phyloP scores from a whole-genome alignment of 1,140 invertebrate species.

The Rhyacophila brunnea region DNA sequence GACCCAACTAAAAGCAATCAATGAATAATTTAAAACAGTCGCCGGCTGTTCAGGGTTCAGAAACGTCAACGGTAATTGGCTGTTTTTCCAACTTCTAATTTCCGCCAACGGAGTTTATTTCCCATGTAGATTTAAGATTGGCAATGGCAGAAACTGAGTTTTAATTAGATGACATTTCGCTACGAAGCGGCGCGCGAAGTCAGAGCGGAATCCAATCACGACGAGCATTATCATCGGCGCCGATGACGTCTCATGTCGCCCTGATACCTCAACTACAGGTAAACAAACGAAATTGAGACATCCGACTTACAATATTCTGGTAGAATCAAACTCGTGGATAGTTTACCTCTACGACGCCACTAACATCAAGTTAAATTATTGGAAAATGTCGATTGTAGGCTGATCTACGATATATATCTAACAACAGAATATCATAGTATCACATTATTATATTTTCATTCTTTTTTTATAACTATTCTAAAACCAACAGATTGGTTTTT shows the following conservation, averaged over 20 bases:
- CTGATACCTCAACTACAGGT: slow-evolving; percentile 7
- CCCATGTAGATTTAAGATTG: slow-evolving; percentile 21
- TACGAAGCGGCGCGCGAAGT: slow-evolving; percentile 9
- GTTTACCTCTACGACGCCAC: too few relatives aligned
- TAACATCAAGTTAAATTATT: too few relatives aligned
- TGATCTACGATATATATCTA: too few relatives aligned
- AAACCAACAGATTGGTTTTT: too few relatives aligned
- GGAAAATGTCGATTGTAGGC: too few relatives aligned
- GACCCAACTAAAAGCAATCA: slow-evolving; percentile 13
- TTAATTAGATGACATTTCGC: slow-evolving; percentile 30
- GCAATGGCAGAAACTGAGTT: slow-evolving; percentile 9
- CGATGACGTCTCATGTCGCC: slow-evolving; percentile 23
- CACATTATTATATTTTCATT: too few relatives aligned
- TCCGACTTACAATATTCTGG: background rate
- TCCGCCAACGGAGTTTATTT: slow-evolving; percentile 18
- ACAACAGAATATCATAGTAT: too few relatives aligned
- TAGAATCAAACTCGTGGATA: too few relatives aligned
- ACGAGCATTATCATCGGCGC: slow-evolving; percentile 20
- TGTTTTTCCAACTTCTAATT: slow-evolving; percentile 25
- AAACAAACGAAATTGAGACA: slow-evolving; percentile 15
- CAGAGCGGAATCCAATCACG: slow-evolving; percentile 22
- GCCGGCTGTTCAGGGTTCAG: background rate
- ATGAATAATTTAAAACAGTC: slow-evolving; percentile 23
- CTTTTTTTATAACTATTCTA: too few relatives aligned
- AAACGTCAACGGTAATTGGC: slow-evolving; percentile 20